These are phyloP conservation scores for Apolygus lucorum DNA, from an alignment of 1,140 invertebrate species.

Conservation along the genomic window DNA sequence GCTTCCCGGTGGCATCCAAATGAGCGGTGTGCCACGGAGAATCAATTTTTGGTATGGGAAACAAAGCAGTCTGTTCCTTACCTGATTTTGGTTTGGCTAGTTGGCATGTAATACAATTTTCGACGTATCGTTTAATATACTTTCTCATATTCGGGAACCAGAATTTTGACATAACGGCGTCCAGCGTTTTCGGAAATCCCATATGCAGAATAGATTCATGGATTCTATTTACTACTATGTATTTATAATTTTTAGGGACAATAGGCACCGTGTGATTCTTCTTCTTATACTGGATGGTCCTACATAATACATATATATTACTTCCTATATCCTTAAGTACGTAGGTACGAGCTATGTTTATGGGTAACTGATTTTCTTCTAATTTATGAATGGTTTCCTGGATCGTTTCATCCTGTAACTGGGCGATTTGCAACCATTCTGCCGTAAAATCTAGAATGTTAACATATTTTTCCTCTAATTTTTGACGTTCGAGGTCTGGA, in stretches of 20 bases:
- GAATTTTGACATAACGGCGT: not conserved
- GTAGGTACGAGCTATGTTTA: not conserved
- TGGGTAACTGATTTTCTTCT: too few species aligned
- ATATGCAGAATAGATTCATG: not conserved
- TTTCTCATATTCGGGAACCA: conserved; percentile 19
- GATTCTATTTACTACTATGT: not conserved
- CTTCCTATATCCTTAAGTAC: not conserved
- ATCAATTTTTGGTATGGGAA: conserved; percentile 11
- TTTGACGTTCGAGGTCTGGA: too few species aligned
- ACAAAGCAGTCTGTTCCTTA: not conserved
- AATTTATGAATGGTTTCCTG: too few species aligned
- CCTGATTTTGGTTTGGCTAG: conserved; percentile 6
- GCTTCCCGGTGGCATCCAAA: conserved; percentile 9
- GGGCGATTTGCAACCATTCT: too few species aligned
- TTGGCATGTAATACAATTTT: conserved; percentile 20
- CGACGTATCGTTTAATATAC: not conserved
- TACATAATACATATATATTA: not conserved
- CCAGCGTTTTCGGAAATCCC: not conserved
- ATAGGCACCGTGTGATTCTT: too few species aligned
- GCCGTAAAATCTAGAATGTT: not conserved
- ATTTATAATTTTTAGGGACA: not conserved
- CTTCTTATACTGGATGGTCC: too few species aligned
- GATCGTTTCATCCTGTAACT: not conserved
- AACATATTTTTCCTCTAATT: not conserved
- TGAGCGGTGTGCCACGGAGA: not conserved